Base-by-base conservation (phyloP, 2,888 invertebrate species). In the Carpatolechia fugitivella region DNA sequence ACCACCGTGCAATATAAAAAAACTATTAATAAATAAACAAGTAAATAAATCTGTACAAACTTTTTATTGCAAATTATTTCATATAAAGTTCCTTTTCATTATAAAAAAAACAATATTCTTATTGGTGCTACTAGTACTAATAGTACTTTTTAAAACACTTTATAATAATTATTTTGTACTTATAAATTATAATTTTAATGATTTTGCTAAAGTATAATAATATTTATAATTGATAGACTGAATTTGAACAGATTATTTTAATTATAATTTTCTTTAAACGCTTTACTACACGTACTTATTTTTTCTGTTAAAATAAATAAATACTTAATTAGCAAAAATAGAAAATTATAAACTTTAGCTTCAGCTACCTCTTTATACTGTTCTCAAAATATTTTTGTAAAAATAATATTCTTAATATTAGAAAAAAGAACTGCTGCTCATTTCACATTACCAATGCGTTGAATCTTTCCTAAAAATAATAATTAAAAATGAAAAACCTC, bases 311-410 rank as follows among this genome's bases (percentile, higher is more conserved):
- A 72, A 73, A 72, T 52, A 33, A 44, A 33, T 72, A 73, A 64
- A 63, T 65, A 72, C 61, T 73, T 60, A 70, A 70, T 64, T 66
- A 70, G 70, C 70, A 64, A 69, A 61, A 75, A 72, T 70, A 68
- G 60, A 56, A 59, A 63, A 56, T 56, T 54, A 56, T 44, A 50
- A 54, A 54, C 56, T 29, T 53, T 55, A 62, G 79, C 79, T 80
- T 79, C 78, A 83, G 81, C 87, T 87, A 88, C 88, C 86, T 87
- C 88, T 86, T 73, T 69, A 76, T 47, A 80, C 75, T 24, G 44
- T 72, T 74, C 82, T 31, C 79, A 84, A 83, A 76, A 73, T 88
- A 86, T 86, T 85, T 86, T 85, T 87, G 72, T 88, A 85, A 72
- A 71, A 74, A 76, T 72, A 82, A 76, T 44, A 44, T 80, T 75